A percentile compares a stretch with the other conserved stretches of the same genome.
Evolutionary conservation across 2,113 vertebrate genomes (phyloP).

Genomic region (Thryonomys swinderianus): DNA sequence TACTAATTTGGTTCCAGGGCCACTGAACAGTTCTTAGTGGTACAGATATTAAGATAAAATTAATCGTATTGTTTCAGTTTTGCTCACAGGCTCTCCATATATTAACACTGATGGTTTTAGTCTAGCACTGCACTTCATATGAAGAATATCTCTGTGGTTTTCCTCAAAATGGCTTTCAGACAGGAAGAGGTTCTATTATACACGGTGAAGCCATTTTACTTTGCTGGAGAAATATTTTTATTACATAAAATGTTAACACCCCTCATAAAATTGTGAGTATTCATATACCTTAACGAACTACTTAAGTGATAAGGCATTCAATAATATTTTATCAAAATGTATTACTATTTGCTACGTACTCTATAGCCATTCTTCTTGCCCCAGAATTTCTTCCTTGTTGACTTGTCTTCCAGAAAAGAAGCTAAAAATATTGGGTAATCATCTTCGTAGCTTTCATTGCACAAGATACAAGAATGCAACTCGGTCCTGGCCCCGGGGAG

Average conservation of each 20-base stretch:
- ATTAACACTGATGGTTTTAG: background rate
- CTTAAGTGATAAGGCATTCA: background rate
- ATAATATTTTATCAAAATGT: background rate
- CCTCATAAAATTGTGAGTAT: background rate
- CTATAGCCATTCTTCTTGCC: background rate
- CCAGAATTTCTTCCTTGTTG: conserved; percentile 2
- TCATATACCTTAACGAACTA: background rate
- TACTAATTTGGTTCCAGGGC: background rate
- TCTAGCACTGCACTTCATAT: background rate
- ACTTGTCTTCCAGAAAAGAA: background rate
- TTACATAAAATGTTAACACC: background rate
- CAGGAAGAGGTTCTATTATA: background rate
- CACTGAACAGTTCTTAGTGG: background rate
- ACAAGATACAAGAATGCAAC: background rate
- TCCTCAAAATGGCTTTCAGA: background rate
- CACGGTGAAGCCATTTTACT: background rate
- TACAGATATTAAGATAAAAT: conserved; percentile 10
- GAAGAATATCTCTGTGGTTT: background rate
- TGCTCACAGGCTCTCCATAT: background rate
- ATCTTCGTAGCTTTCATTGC: background rate
- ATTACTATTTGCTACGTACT: background rate
- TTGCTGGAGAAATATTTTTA: background rate
- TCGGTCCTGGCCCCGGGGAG: background rate
- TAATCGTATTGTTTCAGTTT: background rate
- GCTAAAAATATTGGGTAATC: conserved; percentile 43